These are phyloP conservation scores for Nesidiocoris tenuis DNA, from an alignment of 2,888 invertebrate species.

Conservation along the genomic window DNA sequence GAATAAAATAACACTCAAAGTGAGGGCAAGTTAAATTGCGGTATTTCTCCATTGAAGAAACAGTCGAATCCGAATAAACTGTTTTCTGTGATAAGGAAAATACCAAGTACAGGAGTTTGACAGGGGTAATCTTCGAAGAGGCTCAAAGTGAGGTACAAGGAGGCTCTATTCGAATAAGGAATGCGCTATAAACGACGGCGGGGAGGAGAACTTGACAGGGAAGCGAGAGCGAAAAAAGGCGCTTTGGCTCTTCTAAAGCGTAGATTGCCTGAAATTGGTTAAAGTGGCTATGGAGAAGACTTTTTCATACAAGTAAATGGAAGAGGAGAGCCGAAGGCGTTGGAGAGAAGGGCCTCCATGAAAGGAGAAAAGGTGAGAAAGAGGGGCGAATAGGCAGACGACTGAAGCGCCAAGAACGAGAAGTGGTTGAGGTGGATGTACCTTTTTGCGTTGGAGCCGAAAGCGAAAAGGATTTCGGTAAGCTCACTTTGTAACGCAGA, in stretches of 20 bases:
- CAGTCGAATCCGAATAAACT: too few species aligned
- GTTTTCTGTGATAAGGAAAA: too few species aligned
- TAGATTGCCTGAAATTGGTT: conserved; percentile 44
- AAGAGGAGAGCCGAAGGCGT: not conserved
- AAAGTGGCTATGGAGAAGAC: conserved; percentile 42
- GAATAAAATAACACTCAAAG: too few species aligned
- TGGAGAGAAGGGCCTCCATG: not conserved
- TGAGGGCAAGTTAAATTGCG: too few species aligned
- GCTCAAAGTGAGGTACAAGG: not conserved
- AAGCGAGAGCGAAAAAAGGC: conserved; percentile 33
- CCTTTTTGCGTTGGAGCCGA: not conserved
- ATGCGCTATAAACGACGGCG: conserved; percentile 15
- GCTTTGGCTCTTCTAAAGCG: conserved; percentile 14
- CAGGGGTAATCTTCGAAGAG: not conserved
- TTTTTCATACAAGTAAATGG: conserved; percentile 24
- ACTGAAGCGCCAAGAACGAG: not conserved
- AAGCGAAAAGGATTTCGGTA: not conserved
- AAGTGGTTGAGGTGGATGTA: not conserved
- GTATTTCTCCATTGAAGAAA: too few species aligned
- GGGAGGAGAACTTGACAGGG: conserved; percentile 25
- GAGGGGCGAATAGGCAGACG: not conserved
- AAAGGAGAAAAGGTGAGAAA: too few species aligned
- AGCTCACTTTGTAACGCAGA: not conserved
- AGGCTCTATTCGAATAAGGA: conserved; percentile 20
- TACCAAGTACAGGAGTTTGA: too few species aligned